phyloP scores from a whole-genome alignment of 2,797 vertebrate genomes.

The Margarornis squamiger region DNA sequence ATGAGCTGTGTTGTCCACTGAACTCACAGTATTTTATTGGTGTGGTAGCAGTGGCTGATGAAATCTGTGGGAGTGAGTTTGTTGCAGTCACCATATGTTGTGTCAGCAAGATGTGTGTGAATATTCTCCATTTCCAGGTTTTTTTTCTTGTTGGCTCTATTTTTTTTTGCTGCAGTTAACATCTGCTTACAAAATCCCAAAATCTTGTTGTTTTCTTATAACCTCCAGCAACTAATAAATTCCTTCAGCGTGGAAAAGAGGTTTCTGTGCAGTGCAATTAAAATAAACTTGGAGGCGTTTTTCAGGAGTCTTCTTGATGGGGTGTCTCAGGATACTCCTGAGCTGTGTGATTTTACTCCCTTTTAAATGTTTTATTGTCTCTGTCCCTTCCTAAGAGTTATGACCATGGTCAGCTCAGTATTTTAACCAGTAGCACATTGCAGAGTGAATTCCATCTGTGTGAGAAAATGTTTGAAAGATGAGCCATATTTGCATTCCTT shows the following conservation, averaged over 20 bases:
- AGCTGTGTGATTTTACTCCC: not conserved
- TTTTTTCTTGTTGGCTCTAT: not conserved
- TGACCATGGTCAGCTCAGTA: not conserved
- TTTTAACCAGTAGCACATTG: not conserved
- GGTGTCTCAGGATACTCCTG: not conserved
- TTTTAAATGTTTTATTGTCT: not conserved
- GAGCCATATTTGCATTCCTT: not conserved
- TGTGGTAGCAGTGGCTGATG: not conserved
- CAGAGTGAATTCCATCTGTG: not conserved
- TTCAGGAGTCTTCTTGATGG: not conserved
- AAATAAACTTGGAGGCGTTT: not conserved
- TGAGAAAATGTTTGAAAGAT: not conserved
- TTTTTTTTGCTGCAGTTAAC: not conserved
- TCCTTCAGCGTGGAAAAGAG: not conserved
- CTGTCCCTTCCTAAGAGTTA: not conserved
- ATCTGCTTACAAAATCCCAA: not conserved
- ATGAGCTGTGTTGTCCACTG: not conserved
- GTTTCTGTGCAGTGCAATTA: not conserved
- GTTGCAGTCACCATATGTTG: not conserved
- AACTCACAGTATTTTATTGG: not conserved
- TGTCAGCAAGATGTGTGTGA: not conserved
- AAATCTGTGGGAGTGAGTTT: not conserved
- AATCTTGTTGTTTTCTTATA: not conserved
- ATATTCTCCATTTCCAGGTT: not conserved
- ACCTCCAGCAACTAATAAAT: not conserved